Evolutionary conservation across 1,140 invertebrate genomes (phyloP).

Genomic region (Semibalanus balanoides): DNA sequence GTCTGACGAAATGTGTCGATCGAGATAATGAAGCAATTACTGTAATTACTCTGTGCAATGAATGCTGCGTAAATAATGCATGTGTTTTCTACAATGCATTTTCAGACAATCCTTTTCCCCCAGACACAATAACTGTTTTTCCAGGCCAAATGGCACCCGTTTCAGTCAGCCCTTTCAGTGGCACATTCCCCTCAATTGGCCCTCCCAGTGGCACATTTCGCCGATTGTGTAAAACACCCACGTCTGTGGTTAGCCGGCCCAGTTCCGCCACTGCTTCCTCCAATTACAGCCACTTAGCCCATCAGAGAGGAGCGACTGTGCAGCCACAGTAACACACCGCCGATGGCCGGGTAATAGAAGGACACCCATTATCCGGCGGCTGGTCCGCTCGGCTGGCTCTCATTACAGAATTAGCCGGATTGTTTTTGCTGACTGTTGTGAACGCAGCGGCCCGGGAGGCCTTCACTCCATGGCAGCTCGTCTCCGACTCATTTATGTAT

Average conservation of each 20-base stretch:
- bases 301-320: not conserved
- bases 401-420: not conserved
- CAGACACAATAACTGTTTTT: too few species aligned
- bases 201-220: too few species aligned
- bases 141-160: too few species aligned
- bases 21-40: too few species aligned
- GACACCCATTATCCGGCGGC: not conserved
- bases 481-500: not conserved
- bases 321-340: not conserved
- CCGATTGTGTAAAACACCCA: not conserved
- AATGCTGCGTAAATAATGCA: too few species aligned
- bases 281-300: not conserved
- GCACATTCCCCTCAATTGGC: too few species aligned
- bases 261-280: not conserved
- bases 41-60: too few species aligned
- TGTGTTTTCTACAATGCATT: too few species aligned
- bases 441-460: not conserved
- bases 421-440: not conserved
- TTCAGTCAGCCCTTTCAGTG: too few species aligned
- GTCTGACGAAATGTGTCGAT: too few species aligned
- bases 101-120: too few species aligned
- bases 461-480: not conserved
- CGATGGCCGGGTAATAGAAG: not conserved
- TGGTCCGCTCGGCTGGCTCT: not conserved
- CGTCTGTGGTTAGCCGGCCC: not conserved